A percentile compares a stretch with the other conserved stretches of the same genome.
Conservation (phyloP, 2,797 vertebrate species). For the Labeo calbasu region DNA sequence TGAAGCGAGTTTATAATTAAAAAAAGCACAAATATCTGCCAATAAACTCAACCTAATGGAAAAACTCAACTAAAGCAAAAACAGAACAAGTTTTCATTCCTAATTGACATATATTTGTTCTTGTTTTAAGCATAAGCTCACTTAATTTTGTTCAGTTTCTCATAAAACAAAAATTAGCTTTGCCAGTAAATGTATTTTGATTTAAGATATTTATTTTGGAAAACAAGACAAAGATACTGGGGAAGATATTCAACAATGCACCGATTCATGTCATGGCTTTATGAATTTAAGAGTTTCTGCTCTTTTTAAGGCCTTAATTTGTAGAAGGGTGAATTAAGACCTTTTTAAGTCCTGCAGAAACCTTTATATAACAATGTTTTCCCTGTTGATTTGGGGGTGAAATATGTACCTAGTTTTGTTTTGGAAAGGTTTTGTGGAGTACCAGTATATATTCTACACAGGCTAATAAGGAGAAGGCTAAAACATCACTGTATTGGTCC, state of each 20-base stretch:
- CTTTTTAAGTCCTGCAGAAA: background rate
- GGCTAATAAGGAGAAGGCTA: background rate
- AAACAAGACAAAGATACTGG: background rate
- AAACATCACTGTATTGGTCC: background rate
- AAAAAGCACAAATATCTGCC: no score
- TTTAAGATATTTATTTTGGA: background rate
- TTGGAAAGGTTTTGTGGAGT: background rate
- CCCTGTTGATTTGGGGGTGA: background rate
- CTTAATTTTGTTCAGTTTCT: background rate
- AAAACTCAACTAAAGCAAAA: no score
- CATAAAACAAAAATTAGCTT: background rate
- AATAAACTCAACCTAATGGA: no score
- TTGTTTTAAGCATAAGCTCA: background rate
- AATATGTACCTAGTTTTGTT: background rate
- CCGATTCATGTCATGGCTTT: background rate
- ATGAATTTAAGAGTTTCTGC: background rate
- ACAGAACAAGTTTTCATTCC: background rate
- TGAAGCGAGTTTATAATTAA: background rate
- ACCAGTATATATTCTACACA: background rate
- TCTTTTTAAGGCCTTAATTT: background rate
- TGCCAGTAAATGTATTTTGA: background rate
- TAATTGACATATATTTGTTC: background rate
- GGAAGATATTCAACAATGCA: background rate
- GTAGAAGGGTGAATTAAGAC: background rate
- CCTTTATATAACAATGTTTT: no score